Evolutionary conservation across 92 coral and sea anemone genomes (phyloP), one percentile per base, ranked within the genome.

Genomic region (Porites rus): DNA sequence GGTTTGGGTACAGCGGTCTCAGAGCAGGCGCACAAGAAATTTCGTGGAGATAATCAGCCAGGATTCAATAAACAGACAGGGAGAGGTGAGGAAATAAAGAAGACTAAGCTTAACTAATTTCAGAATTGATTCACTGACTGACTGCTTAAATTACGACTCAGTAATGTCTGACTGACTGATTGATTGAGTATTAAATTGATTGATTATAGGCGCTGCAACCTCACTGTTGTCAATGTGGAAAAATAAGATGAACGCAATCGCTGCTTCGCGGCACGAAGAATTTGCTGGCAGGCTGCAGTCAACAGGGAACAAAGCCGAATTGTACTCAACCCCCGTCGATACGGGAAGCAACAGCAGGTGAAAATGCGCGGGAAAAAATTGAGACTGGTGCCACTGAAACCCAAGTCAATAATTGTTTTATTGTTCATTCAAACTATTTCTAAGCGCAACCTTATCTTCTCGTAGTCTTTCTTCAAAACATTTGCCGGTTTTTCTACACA

Each of bases 261-360:
- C 99, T 18, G 90, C 98, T 50, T 92, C 96, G 67, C 92, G 99
- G 38, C 99, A 97, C 68, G 99, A 97, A 65, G 99, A 97, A 88
- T 97, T 97, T 86, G 97, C 96, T 62, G 99, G 99, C 21, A 94
- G 99, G 69, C 71, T 91, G 50, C 91, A 94, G 74, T 88, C 96
- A 59, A 88, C 89, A 25, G 97, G 94, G 38, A 89, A 78, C 89
- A 91, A 89, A 83, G 98, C 99, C 12, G 99, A 97, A 69, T 92
- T 97, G 18, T 97, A 97, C 81, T 58, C 85, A 13, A 79, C 63
- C 63, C 94, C 96, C 25, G 50, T 88, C 10, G 87, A 79, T 61
- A 66, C 90, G 38, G 98, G 95, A 6, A 78, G 88, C 52, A 94
- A 85, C 87, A 84, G 94, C 76, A 90, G 92, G 96, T 91, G 63